phyloP scores from a whole-genome alignment of 2,113 vertebrate species.

The Stigmatopora nigra region DNA sequence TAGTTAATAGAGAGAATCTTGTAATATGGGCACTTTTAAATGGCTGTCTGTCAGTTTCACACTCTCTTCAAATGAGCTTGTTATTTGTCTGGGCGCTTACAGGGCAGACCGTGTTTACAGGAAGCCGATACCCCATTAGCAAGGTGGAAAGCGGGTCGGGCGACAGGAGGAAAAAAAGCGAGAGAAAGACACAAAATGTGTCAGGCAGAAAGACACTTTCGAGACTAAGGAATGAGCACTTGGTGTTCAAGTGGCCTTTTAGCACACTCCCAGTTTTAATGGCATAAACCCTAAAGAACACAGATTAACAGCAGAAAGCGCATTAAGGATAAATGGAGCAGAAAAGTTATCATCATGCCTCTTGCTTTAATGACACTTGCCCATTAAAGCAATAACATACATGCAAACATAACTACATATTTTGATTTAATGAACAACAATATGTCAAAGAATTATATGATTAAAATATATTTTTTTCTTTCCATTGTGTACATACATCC shows the following conservation, averaged over 20 bases:
- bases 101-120: slow-evolving; percentile 28
- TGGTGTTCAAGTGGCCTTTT: slow-evolving; percentile 6
- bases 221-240: not conserved
- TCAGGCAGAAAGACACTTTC: slow-evolving; percentile 6
- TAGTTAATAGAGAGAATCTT: slow-evolving; percentile 25
- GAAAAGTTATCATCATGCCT: not conserved
- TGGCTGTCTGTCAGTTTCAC: slow-evolving; percentile 39
- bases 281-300: not conserved
- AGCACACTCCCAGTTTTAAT: not conserved
- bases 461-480: no score
- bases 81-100: slow-evolving; percentile 37
- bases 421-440: no score
- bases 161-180: not conserved
- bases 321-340: not conserved
- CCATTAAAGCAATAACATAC: not conserved
- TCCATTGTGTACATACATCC: no score
- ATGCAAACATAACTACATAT: not conserved
- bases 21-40: slow-evolving; percentile 37
- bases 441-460: no score
- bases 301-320: not conserved
- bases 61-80: slow-evolving; percentile 44
- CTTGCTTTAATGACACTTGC: not conserved
- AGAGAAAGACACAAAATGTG: not conserved
- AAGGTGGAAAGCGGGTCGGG: slow-evolving; percentile 3
- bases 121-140: slow-evolving; percentile 38